phyloP scores from a whole-genome alignment of 2,888 invertebrate species.

The Hartigia nigra region DNA sequence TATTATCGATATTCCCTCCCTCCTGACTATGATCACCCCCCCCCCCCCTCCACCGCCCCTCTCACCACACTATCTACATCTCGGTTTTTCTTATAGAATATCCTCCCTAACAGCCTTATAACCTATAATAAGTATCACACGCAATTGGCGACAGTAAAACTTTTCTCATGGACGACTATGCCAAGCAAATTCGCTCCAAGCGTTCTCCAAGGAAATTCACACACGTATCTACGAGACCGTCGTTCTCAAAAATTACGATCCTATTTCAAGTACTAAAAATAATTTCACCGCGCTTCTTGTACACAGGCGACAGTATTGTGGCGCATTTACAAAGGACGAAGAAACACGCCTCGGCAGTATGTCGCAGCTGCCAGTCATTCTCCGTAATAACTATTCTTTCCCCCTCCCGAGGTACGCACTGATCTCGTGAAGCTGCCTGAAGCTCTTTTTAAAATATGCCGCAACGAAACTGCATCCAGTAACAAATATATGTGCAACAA shows the following conservation, averaged over 20 bases:
- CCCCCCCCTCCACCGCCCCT: too few relatives aligned
- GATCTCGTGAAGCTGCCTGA: background rate
- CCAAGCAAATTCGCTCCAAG: too few relatives aligned
- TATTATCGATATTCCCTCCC: background rate
- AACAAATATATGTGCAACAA: too few relatives aligned
- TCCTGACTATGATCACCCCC: too few relatives aligned
- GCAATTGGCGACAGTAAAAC: too few relatives aligned
- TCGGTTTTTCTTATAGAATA: too few relatives aligned
- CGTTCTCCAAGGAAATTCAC: background rate
- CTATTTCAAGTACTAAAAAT: conserved; percentile 25
- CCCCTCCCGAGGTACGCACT: background rate
- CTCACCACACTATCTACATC: too few relatives aligned
- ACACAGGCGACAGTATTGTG: conserved; percentile 36
- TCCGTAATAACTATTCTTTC: conserved; percentile 54
- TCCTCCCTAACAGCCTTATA: too few relatives aligned
- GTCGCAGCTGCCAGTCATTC: conserved; percentile 57
- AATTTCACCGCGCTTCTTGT: conserved; percentile 48
- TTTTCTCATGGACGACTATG: too few relatives aligned
- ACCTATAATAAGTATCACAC: too few relatives aligned
- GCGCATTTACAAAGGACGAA: conserved; percentile 39
- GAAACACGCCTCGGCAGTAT: conserved; percentile 37
- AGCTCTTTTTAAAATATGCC: too few relatives aligned
- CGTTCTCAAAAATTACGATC: background rate
- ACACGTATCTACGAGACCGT: background rate
- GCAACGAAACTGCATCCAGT: too few relatives aligned